Conservation (phyloP, 2,888 invertebrate species). For the Carabus problematicus region DNA sequence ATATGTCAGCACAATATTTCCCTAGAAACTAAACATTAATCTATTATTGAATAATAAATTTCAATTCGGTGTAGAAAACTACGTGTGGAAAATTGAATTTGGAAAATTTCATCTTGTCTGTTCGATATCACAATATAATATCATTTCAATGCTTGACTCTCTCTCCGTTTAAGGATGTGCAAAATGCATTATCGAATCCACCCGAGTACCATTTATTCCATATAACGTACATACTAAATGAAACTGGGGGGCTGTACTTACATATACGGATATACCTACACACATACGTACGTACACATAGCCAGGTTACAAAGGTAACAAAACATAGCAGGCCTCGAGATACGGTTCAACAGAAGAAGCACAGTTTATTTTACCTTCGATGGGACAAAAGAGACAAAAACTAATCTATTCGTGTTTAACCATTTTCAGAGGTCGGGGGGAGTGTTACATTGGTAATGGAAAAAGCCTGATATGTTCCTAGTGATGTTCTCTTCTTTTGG, state of each 20-base stretch:
- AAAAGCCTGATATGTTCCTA: background rate
- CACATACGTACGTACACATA: slow-evolving; percentile 1
- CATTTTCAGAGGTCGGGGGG: background rate
- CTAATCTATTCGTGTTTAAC: slow-evolving; percentile 7
- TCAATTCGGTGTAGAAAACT: slow-evolving; percentile 2
- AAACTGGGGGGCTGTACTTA: slow-evolving; percentile 18
- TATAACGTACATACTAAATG: slow-evolving; percentile 34
- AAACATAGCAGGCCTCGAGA: no score
- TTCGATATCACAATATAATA: slow-evolving; percentile 27
- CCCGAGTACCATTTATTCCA: slow-evolving; percentile 34
- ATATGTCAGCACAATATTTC: slow-evolving; percentile 16
- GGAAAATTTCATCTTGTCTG: slow-evolving; percentile 33
- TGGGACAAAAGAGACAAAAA: slow-evolving; percentile 2
- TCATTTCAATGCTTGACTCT: slow-evolving; percentile 24
- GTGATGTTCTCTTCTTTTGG: slow-evolving; percentile 7
- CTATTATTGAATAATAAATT: slow-evolving; percentile 35
- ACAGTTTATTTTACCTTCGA: background rate
- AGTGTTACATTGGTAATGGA: slow-evolving; percentile 17
- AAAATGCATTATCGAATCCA: slow-evolving; percentile 31
- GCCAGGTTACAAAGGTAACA: background rate
- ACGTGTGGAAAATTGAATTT: slow-evolving; percentile 38
- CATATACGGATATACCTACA: background rate
- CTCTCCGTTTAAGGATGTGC: slow-evolving; percentile 21
- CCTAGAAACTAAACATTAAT: slow-evolving; percentile 27
- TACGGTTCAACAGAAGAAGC: no score